Conservation (phyloP, 2,113 vertebrate genomes). For the Butastur rufipennis region DNA sequence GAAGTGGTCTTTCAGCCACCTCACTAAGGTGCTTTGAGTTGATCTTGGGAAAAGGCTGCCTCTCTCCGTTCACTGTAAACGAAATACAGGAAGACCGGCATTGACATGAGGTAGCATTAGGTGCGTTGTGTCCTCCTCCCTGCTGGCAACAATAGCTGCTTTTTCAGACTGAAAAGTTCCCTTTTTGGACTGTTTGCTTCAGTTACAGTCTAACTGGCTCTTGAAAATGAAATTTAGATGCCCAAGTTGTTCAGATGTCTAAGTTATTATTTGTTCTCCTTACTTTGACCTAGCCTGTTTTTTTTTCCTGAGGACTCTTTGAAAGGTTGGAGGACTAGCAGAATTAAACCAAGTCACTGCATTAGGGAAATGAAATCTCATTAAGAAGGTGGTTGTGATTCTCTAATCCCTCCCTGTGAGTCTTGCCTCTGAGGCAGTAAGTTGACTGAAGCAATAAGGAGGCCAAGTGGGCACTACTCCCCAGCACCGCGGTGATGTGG, state of each 20-base stretch:
- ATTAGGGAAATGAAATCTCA: neutral
- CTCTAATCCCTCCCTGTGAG: neutral
- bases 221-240: neutral
- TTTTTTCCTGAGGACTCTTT: neutral
- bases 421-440: neutral
- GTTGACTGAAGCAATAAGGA: neutral
- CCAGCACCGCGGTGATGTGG: accelerated
- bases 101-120: accelerated
- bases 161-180: neutral
- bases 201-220: neutral
- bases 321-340: neutral
- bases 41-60: neutral
- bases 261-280: neutral
- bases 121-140: neutral
- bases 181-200: neutral
- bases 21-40: neutral
- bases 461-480: neutral
- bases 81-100: neutral
- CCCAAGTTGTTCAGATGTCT: neutral
- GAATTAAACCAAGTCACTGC: neutral
- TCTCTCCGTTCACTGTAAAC: neutral
- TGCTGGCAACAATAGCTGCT: neutral
- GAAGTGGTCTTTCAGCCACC: neutral
- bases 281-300: neutral
- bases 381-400: neutral